Percentiles rank a stretch among this genome's conserved stretches.
These are phyloP conservation scores for Grammomys dolichurus DNA, from an alignment of 2,113 vertebrate genomes.

Conservation along the genomic window DNA sequence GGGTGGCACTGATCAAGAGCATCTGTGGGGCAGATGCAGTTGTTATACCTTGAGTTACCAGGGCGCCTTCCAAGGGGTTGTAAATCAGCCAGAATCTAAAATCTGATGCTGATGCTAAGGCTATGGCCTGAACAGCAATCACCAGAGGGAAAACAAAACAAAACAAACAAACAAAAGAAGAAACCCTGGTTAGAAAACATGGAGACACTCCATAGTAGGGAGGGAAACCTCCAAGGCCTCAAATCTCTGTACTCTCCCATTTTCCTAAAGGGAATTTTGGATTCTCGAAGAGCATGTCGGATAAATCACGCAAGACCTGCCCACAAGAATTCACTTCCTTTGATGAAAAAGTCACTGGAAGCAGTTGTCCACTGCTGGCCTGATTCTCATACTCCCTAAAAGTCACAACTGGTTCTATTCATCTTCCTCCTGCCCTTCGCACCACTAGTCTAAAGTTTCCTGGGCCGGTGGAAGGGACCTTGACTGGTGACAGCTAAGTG, in stretches of 20 bases:
- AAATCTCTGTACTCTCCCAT: not conserved
- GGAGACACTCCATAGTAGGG: fast-evolving
- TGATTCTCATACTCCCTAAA: slow-evolving; percentile 83
- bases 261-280: slow-evolving; percentile 65
- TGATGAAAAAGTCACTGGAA: slow-evolving; percentile 94
- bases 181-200: not conserved
- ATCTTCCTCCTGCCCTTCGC: slow-evolving; percentile 82
- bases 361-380: slow-evolving; percentile 80
- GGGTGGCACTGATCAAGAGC: not conserved
- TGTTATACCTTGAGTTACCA: fast-evolving
- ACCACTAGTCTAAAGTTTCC: slow-evolving; percentile 84
- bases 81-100: not conserved
- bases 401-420: slow-evolving; percentile 80
- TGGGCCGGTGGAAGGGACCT: not conserved
- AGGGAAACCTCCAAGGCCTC: slow-evolving; percentile 41
- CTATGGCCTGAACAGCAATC: not conserved
- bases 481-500: fast-evolving
- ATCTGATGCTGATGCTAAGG: not conserved
- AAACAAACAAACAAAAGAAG: not conserved
- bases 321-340: slow-evolving; percentile 91
- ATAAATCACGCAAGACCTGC: slow-evolving; percentile 92
- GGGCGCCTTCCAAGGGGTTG: not conserved
- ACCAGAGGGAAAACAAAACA: not conserved
- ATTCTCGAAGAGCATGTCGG: slow-evolving; percentile 87
- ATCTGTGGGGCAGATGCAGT: not conserved